Conservation (phyloP, 2,113 vertebrate genomes). For the Alethe diademata region DNA sequence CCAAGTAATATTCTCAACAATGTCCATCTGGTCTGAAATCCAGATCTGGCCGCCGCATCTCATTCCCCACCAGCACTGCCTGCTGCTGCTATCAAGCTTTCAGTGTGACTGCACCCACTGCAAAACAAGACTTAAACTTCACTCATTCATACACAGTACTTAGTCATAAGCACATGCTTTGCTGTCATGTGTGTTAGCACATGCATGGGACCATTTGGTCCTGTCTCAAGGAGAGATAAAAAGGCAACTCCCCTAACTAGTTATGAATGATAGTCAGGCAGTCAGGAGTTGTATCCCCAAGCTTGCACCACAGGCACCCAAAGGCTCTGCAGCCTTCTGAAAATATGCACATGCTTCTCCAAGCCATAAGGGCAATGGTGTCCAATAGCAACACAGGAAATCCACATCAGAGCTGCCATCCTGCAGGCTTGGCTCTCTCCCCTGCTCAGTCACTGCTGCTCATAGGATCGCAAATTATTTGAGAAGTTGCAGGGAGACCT, state of each 20-base stretch:
- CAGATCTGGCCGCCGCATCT: background rate
- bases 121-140: background rate
- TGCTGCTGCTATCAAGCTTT: background rate
- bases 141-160: background rate
- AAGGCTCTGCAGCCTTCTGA: background rate
- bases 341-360: background rate
- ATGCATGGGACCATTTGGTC: background rate
- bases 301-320: accelerated
- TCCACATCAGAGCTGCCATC: background rate
- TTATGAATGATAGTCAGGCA: background rate
- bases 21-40: constrained; percentile 31
- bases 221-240: background rate
- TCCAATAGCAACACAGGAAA: background rate
- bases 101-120: background rate
- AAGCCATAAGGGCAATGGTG: background rate
- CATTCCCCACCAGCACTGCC: background rate
- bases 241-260: background rate
- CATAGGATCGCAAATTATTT: background rate
- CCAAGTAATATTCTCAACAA: constrained; percentile 4
- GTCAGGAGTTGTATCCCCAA: background rate
- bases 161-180: background rate
- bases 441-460: background rate
- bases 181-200: background rate
- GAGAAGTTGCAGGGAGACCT: background rate
- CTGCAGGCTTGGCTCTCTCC: background rate